Conservation (phyloP, 1,140 invertebrate species). For the Drosophila prosaltans region DNA sequence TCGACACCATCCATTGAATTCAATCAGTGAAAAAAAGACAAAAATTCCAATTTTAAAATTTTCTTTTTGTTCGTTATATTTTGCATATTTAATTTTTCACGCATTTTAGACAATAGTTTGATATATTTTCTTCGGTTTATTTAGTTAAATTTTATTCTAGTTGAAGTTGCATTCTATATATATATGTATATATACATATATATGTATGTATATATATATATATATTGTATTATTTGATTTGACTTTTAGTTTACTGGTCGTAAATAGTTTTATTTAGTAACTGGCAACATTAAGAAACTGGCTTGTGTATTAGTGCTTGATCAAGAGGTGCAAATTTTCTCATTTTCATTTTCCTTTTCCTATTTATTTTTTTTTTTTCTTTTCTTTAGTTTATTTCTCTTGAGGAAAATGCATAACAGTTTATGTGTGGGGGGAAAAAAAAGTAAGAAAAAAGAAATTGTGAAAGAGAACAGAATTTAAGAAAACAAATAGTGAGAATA, state of each 20-base stretch:
- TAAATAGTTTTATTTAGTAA: slow-evolving; percentile 38
- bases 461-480: too few relatives aligned
- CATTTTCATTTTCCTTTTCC: background rate
- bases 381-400: slow-evolving; percentile 2
- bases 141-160: slow-evolving; percentile 42
- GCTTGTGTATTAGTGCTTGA: slow-evolving; percentile 38
- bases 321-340: slow-evolving; percentile 17
- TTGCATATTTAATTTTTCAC: slow-evolving; percentile 55
- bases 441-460: background rate
- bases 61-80: slow-evolving; percentile 22
- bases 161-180: slow-evolving; percentile 39
- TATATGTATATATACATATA: slow-evolving; percentile 7
- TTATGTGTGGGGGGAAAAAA: background rate
- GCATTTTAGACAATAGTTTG: slow-evolving; percentile 58
- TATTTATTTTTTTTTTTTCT: slow-evolving; percentile 13
- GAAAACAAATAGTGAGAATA: too few relatives aligned
- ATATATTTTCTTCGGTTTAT: slow-evolving; percentile 33
- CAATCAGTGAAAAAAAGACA: too few relatives aligned
- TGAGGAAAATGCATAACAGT: background rate
- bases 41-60: slow-evolving; percentile 3
- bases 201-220: slow-evolving; percentile 12
- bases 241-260: slow-evolving; percentile 22
- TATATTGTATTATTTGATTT: slow-evolving; percentile 1
- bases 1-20: slow-evolving; percentile 15
- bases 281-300: slow-evolving; percentile 57